phyloP scores from a whole-genome alignment of 2,888 invertebrate species.

The Prenolepis imparis region DNA sequence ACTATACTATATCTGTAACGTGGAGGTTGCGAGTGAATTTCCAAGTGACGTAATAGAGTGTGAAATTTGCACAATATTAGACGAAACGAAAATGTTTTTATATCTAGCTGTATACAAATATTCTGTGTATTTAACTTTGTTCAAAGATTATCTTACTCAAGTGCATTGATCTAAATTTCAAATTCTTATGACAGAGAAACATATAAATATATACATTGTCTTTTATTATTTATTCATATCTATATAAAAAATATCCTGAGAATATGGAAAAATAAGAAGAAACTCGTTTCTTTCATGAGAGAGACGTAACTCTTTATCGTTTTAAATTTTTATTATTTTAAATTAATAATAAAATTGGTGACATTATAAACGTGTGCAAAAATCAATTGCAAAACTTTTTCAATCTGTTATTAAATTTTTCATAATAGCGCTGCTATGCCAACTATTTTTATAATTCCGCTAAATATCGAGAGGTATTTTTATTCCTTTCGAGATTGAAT shows the following conservation, averaged over 20 bases:
- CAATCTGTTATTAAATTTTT: not conserved
- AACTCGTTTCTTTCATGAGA: not conserved
- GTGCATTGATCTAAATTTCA: not conserved
- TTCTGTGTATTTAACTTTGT: not conserved
- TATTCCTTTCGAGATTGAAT: not conserved
- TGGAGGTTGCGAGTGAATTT: slow-evolving; percentile 51
- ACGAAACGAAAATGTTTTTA: slow-evolving; percentile 21
- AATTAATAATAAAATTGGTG: not conserved
- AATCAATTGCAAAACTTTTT: not conserved
- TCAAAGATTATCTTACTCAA: not conserved
- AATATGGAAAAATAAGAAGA: not conserved
- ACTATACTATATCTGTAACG: slow-evolving; percentile 24
- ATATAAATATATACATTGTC: not conserved
- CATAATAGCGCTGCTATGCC: not conserved
- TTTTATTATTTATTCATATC: slow-evolving; percentile 1
- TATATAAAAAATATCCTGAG: not conserved
- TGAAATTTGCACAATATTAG: slow-evolving; percentile 28
- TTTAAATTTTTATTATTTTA: not conserved
- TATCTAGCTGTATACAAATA: not conserved
- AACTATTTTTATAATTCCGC: not conserved
- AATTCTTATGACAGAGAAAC: not conserved
- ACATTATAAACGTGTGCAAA: not conserved
- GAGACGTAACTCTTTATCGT: not conserved
- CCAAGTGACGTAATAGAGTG: slow-evolving; percentile 35
- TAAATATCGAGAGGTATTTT: not conserved